phyloP scores from a whole-genome alignment of 2,113 vertebrate genomes.

The Macaca mulatta region DNA sequence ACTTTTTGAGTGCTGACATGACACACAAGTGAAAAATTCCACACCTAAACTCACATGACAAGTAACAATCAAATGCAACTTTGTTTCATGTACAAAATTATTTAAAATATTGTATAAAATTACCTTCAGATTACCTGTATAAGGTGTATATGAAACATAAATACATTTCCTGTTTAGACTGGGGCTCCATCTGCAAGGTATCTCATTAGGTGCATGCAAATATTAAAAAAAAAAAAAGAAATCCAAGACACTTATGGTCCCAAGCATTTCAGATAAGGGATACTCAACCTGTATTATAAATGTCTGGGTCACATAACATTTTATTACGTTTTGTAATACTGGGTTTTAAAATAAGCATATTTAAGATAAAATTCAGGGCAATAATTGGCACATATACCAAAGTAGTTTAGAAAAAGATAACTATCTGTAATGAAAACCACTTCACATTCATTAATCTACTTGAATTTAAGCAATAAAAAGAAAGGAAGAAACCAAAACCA shows the following conservation, averaged over 20 bases:
- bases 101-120: not conserved
- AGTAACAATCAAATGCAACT: not conserved
- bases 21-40: not conserved
- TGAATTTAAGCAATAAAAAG: slow-evolving; percentile 9
- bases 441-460: not conserved
- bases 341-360: not conserved
- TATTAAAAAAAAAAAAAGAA: not conserved
- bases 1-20: not conserved
- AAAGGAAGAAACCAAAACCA: not conserved
- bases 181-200: not conserved
- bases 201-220: not conserved
- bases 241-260: not conserved
- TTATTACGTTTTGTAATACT: not conserved
- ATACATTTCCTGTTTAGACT: not conserved
- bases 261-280: not conserved
- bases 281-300: not conserved
- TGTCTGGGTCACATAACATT: not conserved
- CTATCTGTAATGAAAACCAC: not conserved
- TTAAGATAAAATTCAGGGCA: not conserved
- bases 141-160: not conserved
- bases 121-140: not conserved
- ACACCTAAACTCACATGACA: not conserved
- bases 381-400: not conserved
- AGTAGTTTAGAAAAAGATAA: slow-evolving; percentile 19
- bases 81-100: not conserved